A percentile compares a stretch with the other conserved stretches of the same genome.
phyloP scores from a whole-genome alignment of 2,888 invertebrate species.

The Macaria notata region DNA sequence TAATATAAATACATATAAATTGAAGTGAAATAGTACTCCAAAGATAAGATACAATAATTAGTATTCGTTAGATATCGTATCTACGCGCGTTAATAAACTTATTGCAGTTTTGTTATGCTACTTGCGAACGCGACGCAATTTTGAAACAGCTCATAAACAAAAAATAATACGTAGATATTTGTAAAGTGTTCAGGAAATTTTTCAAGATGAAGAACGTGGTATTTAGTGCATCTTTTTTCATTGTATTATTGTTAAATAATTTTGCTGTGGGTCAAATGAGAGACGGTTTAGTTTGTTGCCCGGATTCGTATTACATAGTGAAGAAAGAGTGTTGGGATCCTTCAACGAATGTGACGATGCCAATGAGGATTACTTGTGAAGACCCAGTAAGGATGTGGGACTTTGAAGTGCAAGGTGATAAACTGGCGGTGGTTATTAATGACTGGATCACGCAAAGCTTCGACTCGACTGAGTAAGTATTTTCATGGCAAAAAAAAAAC shows the following conservation, averaged over 20 bases:
- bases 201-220: conserved; percentile 4
- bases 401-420: conserved; percentile 21
- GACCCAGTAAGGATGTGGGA: conserved; percentile 20
- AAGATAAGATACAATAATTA: too few species aligned
- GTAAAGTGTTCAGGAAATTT: not conserved
- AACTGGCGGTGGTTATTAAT: conserved; percentile 26
- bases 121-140: too few species aligned
- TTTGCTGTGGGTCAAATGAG: conserved; percentile 6
- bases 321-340: conserved; percentile 45
- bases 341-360: conserved; percentile 33
- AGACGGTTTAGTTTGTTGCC: conserved; percentile 37
- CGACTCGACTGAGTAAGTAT: conserved; percentile 11
- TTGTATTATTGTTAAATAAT: not conserved
- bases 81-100: too few species aligned
- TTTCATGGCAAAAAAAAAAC: too few species aligned
- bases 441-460: conserved; percentile 17
- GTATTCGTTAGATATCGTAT: too few species aligned
- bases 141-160: too few species aligned
- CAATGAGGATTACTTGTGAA: conserved; percentile 32
- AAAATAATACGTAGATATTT: too few species aligned
- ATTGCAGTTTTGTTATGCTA: too few species aligned
- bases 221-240: not conserved
- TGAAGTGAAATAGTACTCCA: too few species aligned
- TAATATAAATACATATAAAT: too few species aligned
- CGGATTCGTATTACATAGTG: conserved; percentile 31